Evolutionary conservation across 2,888 invertebrate species (phyloP), one percentile per base, ranked within the genome.

Genomic region (Drosophila tripunctata): DNA sequence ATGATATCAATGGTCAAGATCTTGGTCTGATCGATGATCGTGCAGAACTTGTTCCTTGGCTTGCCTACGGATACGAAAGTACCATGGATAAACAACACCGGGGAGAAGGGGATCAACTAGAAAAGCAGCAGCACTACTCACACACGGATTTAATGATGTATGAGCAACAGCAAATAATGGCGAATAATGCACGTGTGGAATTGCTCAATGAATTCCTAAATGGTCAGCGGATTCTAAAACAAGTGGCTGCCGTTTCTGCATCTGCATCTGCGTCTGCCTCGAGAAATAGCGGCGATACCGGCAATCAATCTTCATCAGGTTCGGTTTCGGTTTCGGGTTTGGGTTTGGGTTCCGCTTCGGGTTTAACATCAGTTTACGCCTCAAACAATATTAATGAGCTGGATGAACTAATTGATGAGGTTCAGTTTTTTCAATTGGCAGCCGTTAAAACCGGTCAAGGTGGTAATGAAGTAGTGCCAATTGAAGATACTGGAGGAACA

Each of bases 401-500:
- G 0, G 76, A 78, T 19, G 61, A 67, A 2, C 50, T 71, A 2
- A 45, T 67, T 5, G 74, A 84, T 0, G 47, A 68, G 10, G 76
- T 71, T 12, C 67, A 87, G 91, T 88, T 91, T 92, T 87, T 90
- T 92, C 89, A 81, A 44, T 78, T 86, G 72, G 58, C 82, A 33
- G 89, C 88, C 88, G 88, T 79, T 86, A 89, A 89, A 60, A 78
- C 69, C 1, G 86, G 81, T 0, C 86, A 86, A 33, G 90, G 87
- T 0, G 86, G 84, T 8, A 75, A 78, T 43, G 75, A 89, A 47
- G 77, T 80, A n/a, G 74, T 83, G 1, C 88, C 89, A 5, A 89
- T 90, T 15, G 89, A 89, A 47, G 90, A 91, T 51, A 85, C 89
- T 2, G 90, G 90, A 0, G 90, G 88, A 33, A 82, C 83, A 31